These are phyloP conservation scores for Apotomis capreana DNA, from an alignment of 2,888 invertebrate genomes.

Conservation along the genomic window DNA sequence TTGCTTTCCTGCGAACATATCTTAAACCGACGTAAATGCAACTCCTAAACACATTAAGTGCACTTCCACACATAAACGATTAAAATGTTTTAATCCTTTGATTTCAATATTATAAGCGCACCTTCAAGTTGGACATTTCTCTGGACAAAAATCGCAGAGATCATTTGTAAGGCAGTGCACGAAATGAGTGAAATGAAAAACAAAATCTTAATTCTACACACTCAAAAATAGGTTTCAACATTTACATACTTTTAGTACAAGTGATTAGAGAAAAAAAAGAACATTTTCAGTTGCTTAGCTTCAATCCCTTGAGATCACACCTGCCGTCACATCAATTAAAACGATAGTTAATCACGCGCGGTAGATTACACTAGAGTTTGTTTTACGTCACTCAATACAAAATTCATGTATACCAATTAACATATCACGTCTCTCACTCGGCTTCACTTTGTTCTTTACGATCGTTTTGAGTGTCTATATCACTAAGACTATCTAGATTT, in stretches of 20 bases:
- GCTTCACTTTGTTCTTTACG: conserved; percentile 28
- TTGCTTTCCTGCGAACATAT: conserved; percentile 71
- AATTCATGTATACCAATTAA: conserved; percentile 18
- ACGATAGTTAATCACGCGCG: conserved; percentile 64
- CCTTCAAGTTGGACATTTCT: conserved; percentile 38
- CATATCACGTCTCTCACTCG: conserved; percentile 34
- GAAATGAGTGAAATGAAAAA: conserved; percentile 56
- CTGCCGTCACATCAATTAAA: conserved; percentile 55
- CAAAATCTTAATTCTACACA: conserved; percentile 57
- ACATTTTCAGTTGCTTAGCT: conserved; percentile 56
- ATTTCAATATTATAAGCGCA: conserved; percentile 47
- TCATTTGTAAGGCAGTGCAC: conserved; percentile 65
- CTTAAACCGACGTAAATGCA: conserved; percentile 63
- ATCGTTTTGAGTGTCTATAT: conserved; percentile 48
- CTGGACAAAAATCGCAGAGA: conserved; percentile 50
- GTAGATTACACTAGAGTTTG: conserved; percentile 64
- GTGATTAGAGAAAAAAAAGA: conserved; percentile 48
- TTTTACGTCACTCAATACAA: conserved; percentile 51
- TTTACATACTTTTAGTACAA: conserved; percentile 50
- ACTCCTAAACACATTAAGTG: conserved; percentile 70
- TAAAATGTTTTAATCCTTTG: conserved; percentile 56
- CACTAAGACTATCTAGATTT: conserved; percentile 63
- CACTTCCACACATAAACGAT: conserved; percentile 61
- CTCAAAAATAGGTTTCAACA: conserved; percentile 52
- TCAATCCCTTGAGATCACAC: conserved; percentile 75